Base-by-base conservation (phyloP, 2,888 invertebrate species). In the Congeria kusceri region DNA sequence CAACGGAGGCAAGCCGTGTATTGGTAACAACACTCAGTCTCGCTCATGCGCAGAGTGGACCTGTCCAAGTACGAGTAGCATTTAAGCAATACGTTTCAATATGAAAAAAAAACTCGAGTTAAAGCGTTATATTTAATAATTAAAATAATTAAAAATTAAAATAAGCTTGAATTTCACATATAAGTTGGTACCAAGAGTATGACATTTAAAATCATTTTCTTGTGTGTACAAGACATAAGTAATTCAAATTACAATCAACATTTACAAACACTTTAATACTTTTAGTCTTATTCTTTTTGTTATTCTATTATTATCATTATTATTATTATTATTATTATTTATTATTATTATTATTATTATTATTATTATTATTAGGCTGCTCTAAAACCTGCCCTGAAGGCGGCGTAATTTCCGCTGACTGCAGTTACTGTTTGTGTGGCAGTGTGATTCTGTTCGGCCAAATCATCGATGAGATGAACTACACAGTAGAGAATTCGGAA, bases 61-160 rank as follows among this genome's bases (percentile, higher is more conserved):
- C 11, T 72, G 72, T 58, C 72, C 72, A 27, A 59, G 72, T 72
- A n/a, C 59, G 20, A 49, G 4, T 15, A 20, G 29, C 18, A 9
- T 59, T 23, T 11, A 56, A 11, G n/a, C n/a, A 46, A 46, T 46
- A 46, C 46, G 11, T n/a, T n/a, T n/a, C n/a, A n/a, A n/a, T n/a
- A n/a, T n/a, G n/a, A n/a, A n/a, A n/a, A n/a, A n/a, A n/a, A n/a
- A n/a, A n/a, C n/a, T n/a, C n/a, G n/a, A n/a, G n/a, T n/a, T n/a
- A n/a, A 32, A 32, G 32, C 9, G 4, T 32, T 32, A 7, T 32
- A 4, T 32, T 4, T 32, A 32, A 32, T 4, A 32, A 32, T 32
- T 32, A 9, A 7, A 4, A 32, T 32, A 32, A 7, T 7, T 9
- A 32, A 4, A 32, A 7, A 9, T 7, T 32, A 7, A 9, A 32